Base-by-base conservation (phyloP, 2,888 invertebrate species). In the Altica lythri region DNA sequence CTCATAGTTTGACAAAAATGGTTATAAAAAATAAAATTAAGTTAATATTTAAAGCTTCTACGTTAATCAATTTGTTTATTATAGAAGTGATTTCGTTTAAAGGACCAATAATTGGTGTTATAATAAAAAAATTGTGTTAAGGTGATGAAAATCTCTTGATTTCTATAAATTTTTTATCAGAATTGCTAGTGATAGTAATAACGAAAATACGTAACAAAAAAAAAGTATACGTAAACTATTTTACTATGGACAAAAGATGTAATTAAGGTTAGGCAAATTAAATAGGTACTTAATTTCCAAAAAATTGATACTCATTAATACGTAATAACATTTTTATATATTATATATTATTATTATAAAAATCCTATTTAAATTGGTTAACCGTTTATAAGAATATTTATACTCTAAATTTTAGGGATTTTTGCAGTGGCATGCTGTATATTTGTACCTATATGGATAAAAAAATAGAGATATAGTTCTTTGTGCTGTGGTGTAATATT, bases 401-500 rank as follows among this genome's bases (percentile, higher is more conserved):
- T 69, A 69, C 67, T 68, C 64, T 71, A 71, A 72, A 71, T 68
- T 62, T 62, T 72, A 71, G 71, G 69, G 68, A 63, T 62, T 60
- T n/a, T 72, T 73, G 71, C 72, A 72, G 72, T 74, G 68, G 69
- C 72, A 71, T 72, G 71, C 73, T 76, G 76, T 77, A 77, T 75
- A 77, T 76, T 77, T 77, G 76, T 77, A 75, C 75, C 77, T 77
- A 77, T 77, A 75, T 76, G 76, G 75, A 76, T 76, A 75, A 73
- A 69, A 37, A 72, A 64, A 61, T 76, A 76, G 74, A 71, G 68
- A 59, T 72, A 75, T 77, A 77, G 76, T 65, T 77, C 73, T 75
- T 77, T 77, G 77, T 77, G 77, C 77, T 77, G 77, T 77, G 77
- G 77, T 77, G 77, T 77, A 77, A 75, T 74, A 74, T 72, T 74